Base-by-base conservation (phyloP, 2,888 invertebrate species). In the Ectemnius cavifrons region DNA sequence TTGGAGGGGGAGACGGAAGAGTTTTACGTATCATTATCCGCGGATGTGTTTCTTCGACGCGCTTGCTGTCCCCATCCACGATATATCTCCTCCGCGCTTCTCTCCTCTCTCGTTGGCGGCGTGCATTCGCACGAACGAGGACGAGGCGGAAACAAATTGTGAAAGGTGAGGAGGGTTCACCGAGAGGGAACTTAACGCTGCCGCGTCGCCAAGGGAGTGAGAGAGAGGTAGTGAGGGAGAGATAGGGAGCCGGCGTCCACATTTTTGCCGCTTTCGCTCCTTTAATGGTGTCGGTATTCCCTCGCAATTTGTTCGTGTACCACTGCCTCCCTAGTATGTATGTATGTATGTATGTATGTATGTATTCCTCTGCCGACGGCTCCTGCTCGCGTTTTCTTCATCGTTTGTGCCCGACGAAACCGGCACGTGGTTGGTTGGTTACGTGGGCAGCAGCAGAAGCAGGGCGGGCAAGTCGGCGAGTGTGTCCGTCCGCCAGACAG, bases 211-310 rank as follows among this genome's bases (percentile, higher is more conserved):
- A 37, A 37, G 52, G 52, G 69, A 59, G 61, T 68, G 65, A 20
- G 56, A 56, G 18, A 58, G 46, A 63, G 60, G 45, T 66, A 62
- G 46, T 46, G 18, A 63, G 64, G 60, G 72, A 71, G 72, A 71
- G 68, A 52, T 16, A 14, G 37, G 37, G 37, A 71, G 70, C 37
- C 68, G 71, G 75, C 56, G 71, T 60, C 81, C 78, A 81, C 80
- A 87, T 88, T 87, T 87, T 88, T 85, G 83, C 82, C 82, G 82
- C 88, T 88, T 88, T 88, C 87, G 87, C 88, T 88, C 88, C 88
- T 88, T 88, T 87, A 87, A 86, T 85, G 86, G 87, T 82, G 78
- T 82, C 83, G 71, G 76, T 80, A 77, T 80, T 82, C 80, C 37
- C 83, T 81, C 75, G 84, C 83, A 84, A 84, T 84, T 87, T 84